Evolutionary conservation across 2,797 vertebrate species (phyloP).

Genomic region (Anniella stebbinsi): DNA sequence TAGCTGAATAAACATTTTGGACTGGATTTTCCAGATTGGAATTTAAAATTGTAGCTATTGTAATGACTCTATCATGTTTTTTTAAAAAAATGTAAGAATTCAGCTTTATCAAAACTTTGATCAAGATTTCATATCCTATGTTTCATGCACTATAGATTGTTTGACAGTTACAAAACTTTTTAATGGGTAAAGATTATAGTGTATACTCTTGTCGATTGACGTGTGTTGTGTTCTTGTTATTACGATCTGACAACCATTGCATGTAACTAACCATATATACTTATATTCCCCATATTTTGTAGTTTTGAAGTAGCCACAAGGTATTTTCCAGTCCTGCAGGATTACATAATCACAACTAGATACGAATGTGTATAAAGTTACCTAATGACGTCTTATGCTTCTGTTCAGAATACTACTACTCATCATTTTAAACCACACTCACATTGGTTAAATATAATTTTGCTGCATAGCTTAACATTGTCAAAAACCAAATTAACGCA

Average conservation of each 20-base stretch:
- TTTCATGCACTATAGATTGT: neutral
- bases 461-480: neutral
- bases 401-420: neutral
- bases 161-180: neutral
- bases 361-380: neutral
- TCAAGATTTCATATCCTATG: neutral
- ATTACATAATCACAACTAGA: neutral
- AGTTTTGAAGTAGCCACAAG: neutral
- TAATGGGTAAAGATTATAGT: neutral
- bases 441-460: neutral
- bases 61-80: neutral
- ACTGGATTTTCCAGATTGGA: neutral
- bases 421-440: neutral
- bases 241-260: neutral
- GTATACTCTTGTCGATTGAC: neutral
- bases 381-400: neutral
- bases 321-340: neutral
- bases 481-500: neutral
- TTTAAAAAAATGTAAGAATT: neutral
- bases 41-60: neutral
- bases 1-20: neutral
- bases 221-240: neutral
- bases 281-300: neutral
- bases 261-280: neutral
- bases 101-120: neutral